These are phyloP conservation scores for Salmo trutta DNA, from an alignment of 2,797 vertebrate species.

Conservation along the genomic window DNA sequence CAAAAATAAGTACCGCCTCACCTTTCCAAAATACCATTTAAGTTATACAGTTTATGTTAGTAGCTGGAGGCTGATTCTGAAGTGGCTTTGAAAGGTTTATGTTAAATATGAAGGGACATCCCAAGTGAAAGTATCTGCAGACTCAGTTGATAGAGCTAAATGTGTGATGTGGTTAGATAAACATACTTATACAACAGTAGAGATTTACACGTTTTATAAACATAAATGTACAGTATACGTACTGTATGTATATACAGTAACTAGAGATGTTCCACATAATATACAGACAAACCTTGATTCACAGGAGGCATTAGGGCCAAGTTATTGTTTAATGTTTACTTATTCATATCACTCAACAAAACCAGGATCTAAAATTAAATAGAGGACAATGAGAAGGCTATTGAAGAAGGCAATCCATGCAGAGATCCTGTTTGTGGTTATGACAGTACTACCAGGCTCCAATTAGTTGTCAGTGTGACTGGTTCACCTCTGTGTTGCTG, in stretches of 20 bases:
- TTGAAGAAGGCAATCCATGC: conserved; percentile 34
- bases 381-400: background rate
- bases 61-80: conserved; percentile 9
- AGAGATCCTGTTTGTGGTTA: conserved; percentile 23
- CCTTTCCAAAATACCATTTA: conserved; percentile 36
- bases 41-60: conserved; percentile 24
- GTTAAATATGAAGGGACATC: background rate
- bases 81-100: conserved; percentile 9
- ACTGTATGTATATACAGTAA: background rate
- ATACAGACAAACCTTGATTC: background rate
- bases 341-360: background rate
- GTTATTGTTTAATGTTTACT: background rate
- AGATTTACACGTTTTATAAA: background rate
- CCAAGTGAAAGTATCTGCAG: background rate
- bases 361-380: conserved; percentile 18
- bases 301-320: background rate
- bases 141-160: background rate
- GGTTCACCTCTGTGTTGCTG: conserved; percentile 48
- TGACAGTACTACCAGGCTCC: background rate
- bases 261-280: background rate
- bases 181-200: background rate
- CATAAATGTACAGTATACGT: background rate
- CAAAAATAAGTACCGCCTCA: conserved; percentile 44
- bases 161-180: background rate
- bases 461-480: conserved; percentile 31